Base-by-base conservation (phyloP, 1,140 invertebrate genomes). In the Elymnias hypermnestra region DNA sequence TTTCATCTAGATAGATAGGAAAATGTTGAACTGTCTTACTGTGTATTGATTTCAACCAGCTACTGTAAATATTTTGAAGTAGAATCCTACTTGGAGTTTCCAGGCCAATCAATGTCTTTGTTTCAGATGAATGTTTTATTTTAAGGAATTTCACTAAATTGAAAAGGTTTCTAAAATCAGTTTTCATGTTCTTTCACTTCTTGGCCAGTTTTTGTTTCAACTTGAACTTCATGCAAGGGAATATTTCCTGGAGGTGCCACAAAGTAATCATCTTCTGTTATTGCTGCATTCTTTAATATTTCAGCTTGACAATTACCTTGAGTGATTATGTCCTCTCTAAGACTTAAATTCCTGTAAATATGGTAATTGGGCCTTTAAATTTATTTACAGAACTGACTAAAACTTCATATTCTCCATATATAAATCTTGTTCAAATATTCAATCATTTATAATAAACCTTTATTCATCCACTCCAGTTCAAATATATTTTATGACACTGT, bases 221-320 rank as follows among this genome's bases (percentile, higher is more conserved):
- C 57, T 53, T 86, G 63, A 35, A 88, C 72, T 77, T 89, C 76
- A 69, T 90, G 88, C 23, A 92, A 73, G 1, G 92, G 91, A 61
- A 92, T 92, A 78, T 94, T 95, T 64, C 93, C 93, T 10, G 91
- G 91, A 13, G 96, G 96, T 13, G 94, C 94, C 7, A 97, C 91
- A 89, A 95, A 97, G 77, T 95, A 97, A 52, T 95, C 93, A 79
- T 97, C 96, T 66, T 95, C 93, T 12, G 87, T 89, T 36, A 93
- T 29, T 29, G 76, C 56, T 5, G 95, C 93, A 89, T 95, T 95
- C 33, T 74, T 85, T 22, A 97, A 63, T 51, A 97, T 88, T 47
- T 92, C 88, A 6, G 89, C 72, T 36, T 89, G 85, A 63, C 87
- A 89, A 64, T 91, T 89, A 6, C 91, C 91, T 64, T 93, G 90